Evolutionary conservation across 2,113 vertebrate genomes (phyloP), one percentile per base, ranked within the genome.

Genomic region (Corydoras sp.): DNA sequence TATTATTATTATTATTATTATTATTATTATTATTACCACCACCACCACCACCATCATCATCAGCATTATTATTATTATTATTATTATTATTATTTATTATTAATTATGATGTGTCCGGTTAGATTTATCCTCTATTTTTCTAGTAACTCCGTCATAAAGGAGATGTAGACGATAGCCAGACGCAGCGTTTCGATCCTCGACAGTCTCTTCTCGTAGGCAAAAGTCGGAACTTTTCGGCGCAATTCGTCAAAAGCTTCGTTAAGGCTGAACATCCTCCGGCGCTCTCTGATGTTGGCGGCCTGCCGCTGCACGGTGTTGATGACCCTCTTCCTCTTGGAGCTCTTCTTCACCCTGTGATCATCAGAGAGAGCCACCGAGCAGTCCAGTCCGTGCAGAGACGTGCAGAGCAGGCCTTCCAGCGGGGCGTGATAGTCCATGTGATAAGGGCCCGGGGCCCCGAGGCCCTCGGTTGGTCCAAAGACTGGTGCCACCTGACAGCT

Each of bases 161-260:
- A 92, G 75, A 99, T 99, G 82, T 99, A 99, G 54, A 97, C 88
- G 30, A 98, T 97, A 74, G 96, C 97, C 64, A 99, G 88, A 50
- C 95, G 93, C 2, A 99, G 83, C 0, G 95, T 99, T 81, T 99
- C 97, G 74, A 99, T 98, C 5, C 96, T 87, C 1, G 97, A 99
- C 29, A 99, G 89, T 29, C 95, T 89, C 80, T 97, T 96, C 83
- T 99, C 96, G 59, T 99, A 98, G 29, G 97, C 93, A 54, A 99
- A 98, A 0, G 95, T 98, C 73, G 96, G 96, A 53, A 99, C 95
- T 71, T 95, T 97, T 81, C 90, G 92, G 76, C 96, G 88, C 75
- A 99, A 89, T 73, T 89, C 90, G 58, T 99, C 96, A 31, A 99
- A 99, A 3, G 97, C 97, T 82, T 98, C 95, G 68, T 99, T 99